Conservation (phyloP, 1,140 invertebrate species). For the Lasioglossum albipes region DNA sequence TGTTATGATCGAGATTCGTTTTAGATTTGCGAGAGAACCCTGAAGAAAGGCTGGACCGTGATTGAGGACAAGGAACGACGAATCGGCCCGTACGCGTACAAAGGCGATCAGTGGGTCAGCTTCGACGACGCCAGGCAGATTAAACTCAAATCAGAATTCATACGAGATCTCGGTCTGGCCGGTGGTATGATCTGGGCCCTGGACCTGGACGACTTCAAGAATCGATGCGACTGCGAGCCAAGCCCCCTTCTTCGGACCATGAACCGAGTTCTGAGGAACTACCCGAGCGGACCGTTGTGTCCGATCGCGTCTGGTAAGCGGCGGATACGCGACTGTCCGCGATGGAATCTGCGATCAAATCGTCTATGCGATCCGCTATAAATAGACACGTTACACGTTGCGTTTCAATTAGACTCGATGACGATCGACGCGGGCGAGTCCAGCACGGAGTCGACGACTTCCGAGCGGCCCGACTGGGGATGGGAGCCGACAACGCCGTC, state of each 20-base stretch:
- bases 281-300: slow-evolving; percentile 78
- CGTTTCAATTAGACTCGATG: slow-evolving; percentile 8
- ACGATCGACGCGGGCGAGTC: slow-evolving; percentile 28
- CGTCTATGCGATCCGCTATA: neutral
- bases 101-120: slow-evolving; percentile 85
- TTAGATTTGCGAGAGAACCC: slow-evolving; percentile 74
- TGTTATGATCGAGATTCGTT: neutral
- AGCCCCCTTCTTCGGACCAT: slow-evolving; percentile 90
- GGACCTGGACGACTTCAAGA: slow-evolving; percentile 92
- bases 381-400: neutral
- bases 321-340: neutral
- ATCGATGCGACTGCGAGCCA: slow-evolving; percentile 88
- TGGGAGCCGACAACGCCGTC: slow-evolving; percentile 42
- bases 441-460: slow-evolving; percentile 26
- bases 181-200: slow-evolving; percentile 95
- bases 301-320: slow-evolving; percentile 64
- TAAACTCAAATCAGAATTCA: slow-evolving; percentile 84
- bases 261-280: slow-evolving; percentile 86
- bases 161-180: slow-evolving; percentile 87
- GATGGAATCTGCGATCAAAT: too few relatives aligned
- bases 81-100: slow-evolving; percentile 83
- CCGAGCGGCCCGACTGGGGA: slow-evolving; percentile 44
- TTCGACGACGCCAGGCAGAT: slow-evolving; percentile 84
- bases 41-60: slow-evolving; percentile 80
- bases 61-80: slow-evolving; percentile 80